A percentile compares a stretch with the other conserved stretches of the same genome.
Evolutionary conservation across 2,888 invertebrate species (phyloP).

Genomic region (Clanis bilineata): DNA sequence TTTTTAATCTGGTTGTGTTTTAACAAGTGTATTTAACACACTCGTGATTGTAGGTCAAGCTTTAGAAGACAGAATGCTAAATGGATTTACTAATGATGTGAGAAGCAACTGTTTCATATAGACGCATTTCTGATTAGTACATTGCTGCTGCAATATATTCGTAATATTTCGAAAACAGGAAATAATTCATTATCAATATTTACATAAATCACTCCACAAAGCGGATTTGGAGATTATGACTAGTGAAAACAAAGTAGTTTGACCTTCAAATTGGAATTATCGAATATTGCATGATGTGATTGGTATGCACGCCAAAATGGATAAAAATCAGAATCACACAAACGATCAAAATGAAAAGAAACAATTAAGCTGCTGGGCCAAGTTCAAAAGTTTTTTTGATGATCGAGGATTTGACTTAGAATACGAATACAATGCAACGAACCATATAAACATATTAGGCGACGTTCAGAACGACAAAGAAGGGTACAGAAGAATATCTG

Average conservation of each 20-base stretch:
- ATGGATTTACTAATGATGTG: not conserved
- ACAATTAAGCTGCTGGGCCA: slow-evolving; percentile 62
- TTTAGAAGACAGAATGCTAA: not conserved
- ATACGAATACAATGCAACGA: slow-evolving; percentile 53
- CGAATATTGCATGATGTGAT: slow-evolving; percentile 11
- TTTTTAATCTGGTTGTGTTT: not conserved
- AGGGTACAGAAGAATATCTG: slow-evolving; percentile 53
- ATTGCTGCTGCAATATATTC: not conserved
- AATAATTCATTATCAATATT: not conserved
- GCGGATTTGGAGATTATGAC: not conserved
- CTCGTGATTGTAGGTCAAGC: not conserved
- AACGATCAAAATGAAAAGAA: slow-evolving; percentile 25
- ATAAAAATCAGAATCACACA: slow-evolving; percentile 31
- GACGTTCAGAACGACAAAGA: slow-evolving; percentile 46
- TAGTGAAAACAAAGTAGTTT: not conserved
- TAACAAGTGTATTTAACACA: not conserved
- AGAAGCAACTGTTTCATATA: not conserved
- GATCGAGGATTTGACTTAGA: slow-evolving; percentile 73
- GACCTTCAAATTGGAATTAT: not conserved
- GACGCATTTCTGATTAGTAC: not conserved
- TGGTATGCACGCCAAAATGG: slow-evolving; percentile 29
- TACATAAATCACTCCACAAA: too few species aligned
- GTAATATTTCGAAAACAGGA: not conserved
- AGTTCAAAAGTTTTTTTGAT: slow-evolving; percentile 68
- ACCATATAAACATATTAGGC: slow-evolving; percentile 39